phyloP scores from a whole-genome alignment of 2,113 vertebrate genomes.

The Pollachius pollachius region DNA sequence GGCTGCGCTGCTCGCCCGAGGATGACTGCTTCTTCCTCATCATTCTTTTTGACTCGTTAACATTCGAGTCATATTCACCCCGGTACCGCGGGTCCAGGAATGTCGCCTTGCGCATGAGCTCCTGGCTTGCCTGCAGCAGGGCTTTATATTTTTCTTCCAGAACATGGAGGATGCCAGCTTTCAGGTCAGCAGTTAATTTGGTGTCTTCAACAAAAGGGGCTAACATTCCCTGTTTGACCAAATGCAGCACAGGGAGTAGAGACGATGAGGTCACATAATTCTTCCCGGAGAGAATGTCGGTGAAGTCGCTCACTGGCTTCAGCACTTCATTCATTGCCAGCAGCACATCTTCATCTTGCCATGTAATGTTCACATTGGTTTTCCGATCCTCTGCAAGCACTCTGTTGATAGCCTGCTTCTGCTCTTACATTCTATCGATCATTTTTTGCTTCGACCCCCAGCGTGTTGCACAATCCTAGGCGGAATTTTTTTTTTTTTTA shows the following conservation, averaged over 20 bases:
- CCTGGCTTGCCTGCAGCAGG: neutral
- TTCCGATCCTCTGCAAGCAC: too few species aligned
- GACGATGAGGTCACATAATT: neutral
- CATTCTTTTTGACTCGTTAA: neutral
- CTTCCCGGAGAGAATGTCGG: neutral
- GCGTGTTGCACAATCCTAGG: neutral
- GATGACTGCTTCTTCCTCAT: too few species aligned
- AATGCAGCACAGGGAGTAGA: neutral
- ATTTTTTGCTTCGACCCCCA: neutral
- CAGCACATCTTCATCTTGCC: neutral
- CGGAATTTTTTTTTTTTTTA: too few species aligned
- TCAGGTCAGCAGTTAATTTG: neutral
- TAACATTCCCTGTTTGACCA: neutral
- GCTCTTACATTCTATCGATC: neutral
- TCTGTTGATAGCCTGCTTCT: neutral
- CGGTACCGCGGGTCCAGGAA: too few species aligned
- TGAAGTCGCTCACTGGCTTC: slow-evolving; percentile 1
- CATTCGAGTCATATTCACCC: too few species aligned
- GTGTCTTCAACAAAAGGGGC: neutral
- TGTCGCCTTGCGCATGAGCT: too few species aligned
- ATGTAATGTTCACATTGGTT: neutral
- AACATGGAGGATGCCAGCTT: neutral
- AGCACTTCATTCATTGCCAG: neutral
- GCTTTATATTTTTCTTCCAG: neutral
- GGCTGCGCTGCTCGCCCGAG: too few species aligned